Base-by-base conservation (phyloP, 2,113 vertebrate genomes). In the Aegotheles bennettii region DNA sequence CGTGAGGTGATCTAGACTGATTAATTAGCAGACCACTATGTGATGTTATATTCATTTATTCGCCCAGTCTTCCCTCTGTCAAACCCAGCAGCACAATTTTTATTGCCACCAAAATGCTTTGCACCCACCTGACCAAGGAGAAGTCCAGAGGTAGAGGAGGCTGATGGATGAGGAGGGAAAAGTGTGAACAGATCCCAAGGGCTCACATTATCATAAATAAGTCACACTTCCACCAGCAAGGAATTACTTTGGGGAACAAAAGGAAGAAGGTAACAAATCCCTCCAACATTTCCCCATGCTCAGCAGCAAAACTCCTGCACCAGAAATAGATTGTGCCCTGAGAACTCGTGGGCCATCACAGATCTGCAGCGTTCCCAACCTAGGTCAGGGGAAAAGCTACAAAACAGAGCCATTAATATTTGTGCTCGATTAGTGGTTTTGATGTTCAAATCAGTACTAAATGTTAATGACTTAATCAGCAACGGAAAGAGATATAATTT, bases 401-500 rank as follows among this genome's bases (percentile, higher is more conserved):
- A 71, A 94, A 84, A 56, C 7, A 84, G 73, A 94, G 74, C 56
- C 84, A 68, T 89, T 95, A 91, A 89, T 94, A 92, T 82, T 84
- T 87, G 77, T 89, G 74, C 95, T 84, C 95, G 86, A 96, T 97
- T 95, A 96, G 87, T 68, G 70, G 73, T 14, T 94, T 85, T 85
- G 87, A 93, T 95, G 91, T 83, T 95, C 91, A 93, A 91, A 96
- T 96, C 95, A 92, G 65, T 42, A 93, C 69, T 93, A 95, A 96
- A 97, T 96, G 96, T 94, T 95, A 97, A 96, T 89, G 60, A 95
- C 70, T 89, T 92, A 97, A 96, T 96, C 91, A 94, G 94, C 94
- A 93, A 74, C 84, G 89, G 95, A 89, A 97, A 91, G 89, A 79
- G 84, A 93, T 56, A 79, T 89, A 76, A 96, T 96, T 95, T 89